These are phyloP conservation scores for Hydropsyche betteni DNA, from an alignment of 2,888 invertebrate genomes.

Conservation along the genomic window DNA sequence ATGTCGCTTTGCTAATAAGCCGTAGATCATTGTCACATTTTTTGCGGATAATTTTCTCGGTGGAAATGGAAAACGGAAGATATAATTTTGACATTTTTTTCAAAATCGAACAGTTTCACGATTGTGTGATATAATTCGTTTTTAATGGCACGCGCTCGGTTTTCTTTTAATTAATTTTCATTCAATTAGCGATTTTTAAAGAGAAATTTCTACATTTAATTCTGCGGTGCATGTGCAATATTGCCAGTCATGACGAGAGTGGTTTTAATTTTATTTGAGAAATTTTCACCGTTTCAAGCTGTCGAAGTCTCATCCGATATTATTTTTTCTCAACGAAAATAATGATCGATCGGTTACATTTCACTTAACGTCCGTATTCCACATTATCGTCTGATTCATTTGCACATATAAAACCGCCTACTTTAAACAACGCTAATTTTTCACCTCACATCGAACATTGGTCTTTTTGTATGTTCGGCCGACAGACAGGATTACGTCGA, in stretches of 20 bases:
- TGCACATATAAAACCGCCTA: no score
- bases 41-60: background rate
- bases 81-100: background rate
- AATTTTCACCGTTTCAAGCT: slow-evolving; percentile 8
- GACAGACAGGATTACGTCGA: no score
- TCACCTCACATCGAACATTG: no score
- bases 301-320: background rate
- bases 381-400: no score
- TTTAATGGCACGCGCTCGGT: background rate
- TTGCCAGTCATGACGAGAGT: slow-evolving; percentile 11
- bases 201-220: slow-evolving; percentile 10
- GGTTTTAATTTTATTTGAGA: slow-evolving; percentile 6
- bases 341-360: background rate
- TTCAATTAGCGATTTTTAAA: no score
- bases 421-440: no score
- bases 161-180: no score
- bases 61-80: background rate
- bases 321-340: background rate
- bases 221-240: background rate
- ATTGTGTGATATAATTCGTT: background rate
- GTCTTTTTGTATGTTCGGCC: no score
- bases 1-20: background rate
- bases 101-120: background rate
- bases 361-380: background rate
- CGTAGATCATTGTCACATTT: background rate